phyloP scores from a whole-genome alignment of 2,113 vertebrate species.

The Thomomys bottae region DNA sequence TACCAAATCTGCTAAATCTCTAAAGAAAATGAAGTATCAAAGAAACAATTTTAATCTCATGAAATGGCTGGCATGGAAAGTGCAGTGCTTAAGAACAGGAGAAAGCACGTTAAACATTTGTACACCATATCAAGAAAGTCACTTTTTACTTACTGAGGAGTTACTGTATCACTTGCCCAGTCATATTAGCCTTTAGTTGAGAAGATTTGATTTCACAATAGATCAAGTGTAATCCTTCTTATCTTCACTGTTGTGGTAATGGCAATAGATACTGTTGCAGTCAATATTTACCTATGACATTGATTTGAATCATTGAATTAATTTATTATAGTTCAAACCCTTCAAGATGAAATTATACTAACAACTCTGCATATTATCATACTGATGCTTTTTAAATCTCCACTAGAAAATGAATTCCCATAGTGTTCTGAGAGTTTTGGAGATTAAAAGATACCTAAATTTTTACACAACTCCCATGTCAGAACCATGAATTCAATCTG shows the following conservation, averaged over 20 bases:
- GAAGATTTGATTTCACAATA: constrained; percentile 40
- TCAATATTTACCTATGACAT: constrained; percentile 86
- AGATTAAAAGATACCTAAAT: not conserved
- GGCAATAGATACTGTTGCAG: constrained; percentile 83
- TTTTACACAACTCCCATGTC: constrained; percentile 41
- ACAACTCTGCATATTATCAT: constrained; percentile 7
- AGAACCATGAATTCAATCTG: constrained; percentile 38
- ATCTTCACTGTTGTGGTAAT: constrained; percentile 72
- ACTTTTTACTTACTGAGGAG: not conserved
- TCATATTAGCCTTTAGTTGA: constrained; percentile 59
- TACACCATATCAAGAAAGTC: constrained; percentile 9
- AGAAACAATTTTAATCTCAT: constrained; percentile 33
- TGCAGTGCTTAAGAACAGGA: not conserved
- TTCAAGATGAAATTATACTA: constrained; percentile 65
- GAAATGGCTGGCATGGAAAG: not conserved
- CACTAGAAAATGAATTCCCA: constrained; percentile 4
- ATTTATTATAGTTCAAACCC: constrained; percentile 80
- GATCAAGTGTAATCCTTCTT: constrained; percentile 62
- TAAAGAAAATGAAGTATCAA: constrained; percentile 15
- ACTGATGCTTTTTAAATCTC: constrained; percentile 63
- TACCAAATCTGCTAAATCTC: not conserved
- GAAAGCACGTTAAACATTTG: not conserved
- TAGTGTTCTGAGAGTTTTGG: constrained; percentile 16
- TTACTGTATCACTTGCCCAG: not conserved
- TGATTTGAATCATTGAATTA: constrained; percentile 89